Conservation (phyloP, 2,888 invertebrate genomes). For the Pseudococcus viburni region DNA sequence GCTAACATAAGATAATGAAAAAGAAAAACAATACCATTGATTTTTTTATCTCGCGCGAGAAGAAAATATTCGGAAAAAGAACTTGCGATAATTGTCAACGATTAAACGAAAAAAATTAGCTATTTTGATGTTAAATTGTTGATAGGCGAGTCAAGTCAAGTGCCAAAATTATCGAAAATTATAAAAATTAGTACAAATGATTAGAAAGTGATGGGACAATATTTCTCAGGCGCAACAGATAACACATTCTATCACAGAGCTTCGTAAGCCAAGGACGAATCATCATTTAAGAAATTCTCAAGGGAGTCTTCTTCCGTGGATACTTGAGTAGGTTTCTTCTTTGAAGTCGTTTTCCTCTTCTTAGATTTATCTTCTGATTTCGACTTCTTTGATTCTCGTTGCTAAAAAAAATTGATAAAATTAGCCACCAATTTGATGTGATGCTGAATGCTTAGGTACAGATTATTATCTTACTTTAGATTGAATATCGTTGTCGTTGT, state of each 20-base stretch:
- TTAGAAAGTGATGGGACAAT: too few relatives aligned
- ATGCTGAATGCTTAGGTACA: neutral
- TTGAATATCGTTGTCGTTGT: neutral
- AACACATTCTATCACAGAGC: constrained; percentile 73
- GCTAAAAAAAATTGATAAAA: neutral
- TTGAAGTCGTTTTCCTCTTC: constrained; percentile 70
- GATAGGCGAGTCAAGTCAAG: too few relatives aligned
- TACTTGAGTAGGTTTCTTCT: constrained; percentile 73
- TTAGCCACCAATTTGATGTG: neutral
- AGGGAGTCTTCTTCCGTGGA: constrained; percentile 74
- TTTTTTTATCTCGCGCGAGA: too few relatives aligned
- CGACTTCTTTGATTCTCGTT: neutral
- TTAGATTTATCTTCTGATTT: constrained; percentile 71
- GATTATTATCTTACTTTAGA: constrained; percentile 43
- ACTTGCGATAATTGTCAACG: too few relatives aligned
- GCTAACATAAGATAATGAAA: too few relatives aligned
- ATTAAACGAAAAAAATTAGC: too few relatives aligned
- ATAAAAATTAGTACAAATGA: too few relatives aligned
- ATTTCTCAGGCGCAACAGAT: too few relatives aligned
- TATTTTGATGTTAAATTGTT: too few relatives aligned
- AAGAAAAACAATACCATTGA: too few relatives aligned
- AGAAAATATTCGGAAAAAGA: too few relatives aligned
- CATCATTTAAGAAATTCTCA: constrained; percentile 77
- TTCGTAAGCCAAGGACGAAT: constrained; percentile 76
- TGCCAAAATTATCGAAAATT: too few relatives aligned